Base-by-base conservation (phyloP, 2,797 vertebrate genomes). In the Numenius phaeopus region DNA sequence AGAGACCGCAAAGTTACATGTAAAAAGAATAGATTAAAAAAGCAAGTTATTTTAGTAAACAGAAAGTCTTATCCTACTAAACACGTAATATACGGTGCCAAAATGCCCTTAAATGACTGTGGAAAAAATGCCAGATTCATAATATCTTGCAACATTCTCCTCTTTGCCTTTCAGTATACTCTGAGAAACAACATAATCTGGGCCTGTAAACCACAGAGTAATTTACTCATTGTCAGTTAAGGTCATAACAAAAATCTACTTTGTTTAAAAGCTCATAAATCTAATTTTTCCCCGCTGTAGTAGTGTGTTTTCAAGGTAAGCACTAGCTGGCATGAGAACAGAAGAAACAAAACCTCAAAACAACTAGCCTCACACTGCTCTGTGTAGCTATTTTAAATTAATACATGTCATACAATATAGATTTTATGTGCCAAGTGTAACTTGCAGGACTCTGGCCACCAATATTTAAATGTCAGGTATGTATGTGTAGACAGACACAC, bases 161-260 rank as follows among this genome's bases (percentile, higher is more conserved):
- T 87, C 26, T 73, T 80, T 1, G 5, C 50, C 19, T 81, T 83
- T 84, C 30, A 57, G 61, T 57, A 18, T 40, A 8, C 55, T 87
- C 81, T 89, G 83, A 39, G 49, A 83, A 90, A 73, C 49, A 69
- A 65, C 83, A 71, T 80, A 77, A 77, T 46, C 88, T 78, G 42
- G 75, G 67, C 76, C 75, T 95, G 59, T 84, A 87, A 90, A 94
- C 64, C 57, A 32, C 37, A 50, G 57, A 95, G 84, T 72, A 87
- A 89, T 96, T 98, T 96, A 89, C 84, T 88, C 3, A 64, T 86
- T 92, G 78, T 91, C 90, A 96, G 80, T 46, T 66, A 61, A 97
- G 94, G 94, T 96, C 93, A 94, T 75, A 94, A 83, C 82, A 96
- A 95, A 96, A 96, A 90, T 58, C 39, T 92, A 71, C 46, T 76